phyloP scores from a whole-genome alignment of 2,888 invertebrate species.

The Leptothorax acervorum region DNA sequence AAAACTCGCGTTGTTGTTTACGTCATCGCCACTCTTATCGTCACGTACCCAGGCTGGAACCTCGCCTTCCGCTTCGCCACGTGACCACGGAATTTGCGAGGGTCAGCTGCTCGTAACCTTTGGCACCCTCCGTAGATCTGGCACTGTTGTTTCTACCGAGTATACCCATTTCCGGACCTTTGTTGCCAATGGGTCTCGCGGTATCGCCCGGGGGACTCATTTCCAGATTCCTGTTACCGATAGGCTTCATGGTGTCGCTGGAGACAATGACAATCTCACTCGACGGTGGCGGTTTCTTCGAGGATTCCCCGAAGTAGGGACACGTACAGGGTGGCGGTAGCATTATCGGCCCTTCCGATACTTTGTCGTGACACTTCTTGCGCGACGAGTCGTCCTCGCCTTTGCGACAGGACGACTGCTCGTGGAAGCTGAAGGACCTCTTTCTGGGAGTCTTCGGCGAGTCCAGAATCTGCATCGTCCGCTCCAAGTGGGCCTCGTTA shows the following conservation, averaged over 20 bases:
- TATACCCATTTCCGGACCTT: background rate
- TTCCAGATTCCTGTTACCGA: conserved; percentile 66
- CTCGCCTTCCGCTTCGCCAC: conserved; percentile 90
- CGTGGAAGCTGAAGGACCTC: conserved; percentile 87
- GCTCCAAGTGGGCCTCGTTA: conserved; percentile 85
- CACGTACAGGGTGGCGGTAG: conserved; percentile 93
- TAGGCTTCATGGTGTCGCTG: conserved; percentile 86
- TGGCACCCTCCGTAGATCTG: conserved; percentile 85
- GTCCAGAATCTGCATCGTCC: conserved; percentile 79
- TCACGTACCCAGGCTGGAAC: conserved; percentile 90
- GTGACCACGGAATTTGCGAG: conserved; percentile 88
- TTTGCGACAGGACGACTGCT: conserved; percentile 75
- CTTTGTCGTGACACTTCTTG: conserved; percentile 48
- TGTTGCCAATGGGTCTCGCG: background rate
- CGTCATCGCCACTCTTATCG: conserved; percentile 35
- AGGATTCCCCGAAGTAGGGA: conserved; percentile 92
- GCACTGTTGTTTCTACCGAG: conserved; percentile 75
- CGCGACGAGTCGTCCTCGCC: conserved; percentile 56
- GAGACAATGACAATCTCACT: conserved; percentile 87
- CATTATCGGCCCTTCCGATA: conserved; percentile 38
- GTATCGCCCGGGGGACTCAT: conserved; percentile 48
- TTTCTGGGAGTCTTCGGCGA: conserved; percentile 84
- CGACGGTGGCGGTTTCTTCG: conserved; percentile 86
- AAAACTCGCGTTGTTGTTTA: conserved; percentile 30
- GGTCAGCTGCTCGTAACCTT: conserved; percentile 79